Percentiles rank a stretch among this genome's conserved stretches.
Evolutionary conservation across 2,888 invertebrate species (phyloP).

Genomic region (Volucella zonaria): DNA sequence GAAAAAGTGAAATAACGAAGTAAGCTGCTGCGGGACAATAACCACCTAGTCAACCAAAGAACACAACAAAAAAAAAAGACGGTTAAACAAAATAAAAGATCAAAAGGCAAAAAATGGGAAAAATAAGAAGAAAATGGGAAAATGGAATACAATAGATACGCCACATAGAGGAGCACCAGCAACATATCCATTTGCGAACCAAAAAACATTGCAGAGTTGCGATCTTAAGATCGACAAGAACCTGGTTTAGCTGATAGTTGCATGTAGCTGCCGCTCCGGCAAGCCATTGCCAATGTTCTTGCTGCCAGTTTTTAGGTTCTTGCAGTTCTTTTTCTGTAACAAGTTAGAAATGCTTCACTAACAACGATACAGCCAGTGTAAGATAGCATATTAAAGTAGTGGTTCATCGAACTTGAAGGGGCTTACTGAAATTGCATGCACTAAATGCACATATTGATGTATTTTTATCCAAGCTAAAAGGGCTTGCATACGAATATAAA

Average conservation of each 20-base stretch:
- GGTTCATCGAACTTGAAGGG: constrained; percentile 68
- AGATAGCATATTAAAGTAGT: constrained; percentile 67
- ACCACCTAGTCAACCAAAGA: constrained; percentile 57
- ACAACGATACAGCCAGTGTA: constrained; percentile 68
- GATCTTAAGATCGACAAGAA: constrained; percentile 51
- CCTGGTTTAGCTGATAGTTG: constrained; percentile 43
- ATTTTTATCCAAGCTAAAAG: constrained; percentile 52
- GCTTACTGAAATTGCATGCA: constrained; percentile 49
- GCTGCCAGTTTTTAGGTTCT: constrained; percentile 23
- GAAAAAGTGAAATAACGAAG: constrained; percentile 78
- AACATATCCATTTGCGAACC: constrained; percentile 34
- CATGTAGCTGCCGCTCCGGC: constrained; percentile 28
- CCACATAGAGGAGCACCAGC: constrained; percentile 17
- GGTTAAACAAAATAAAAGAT: constrained; percentile 9
- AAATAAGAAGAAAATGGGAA: constrained; percentile 38
- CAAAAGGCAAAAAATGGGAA: constrained; percentile 14
- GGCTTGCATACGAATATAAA: constrained; percentile 54
- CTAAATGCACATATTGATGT: constrained; percentile 10
- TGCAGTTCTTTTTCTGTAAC: constrained; percentile 20
- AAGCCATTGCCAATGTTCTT: constrained; percentile 23
- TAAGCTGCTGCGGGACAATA: constrained; percentile 46
- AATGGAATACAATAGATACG: constrained; percentile 61
- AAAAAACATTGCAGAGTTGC: constrained; percentile 52
- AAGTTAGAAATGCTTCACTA: constrained; percentile 66
- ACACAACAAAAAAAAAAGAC: constrained; percentile 50